Conservation (phyloP, 2,888 invertebrate genomes). For the Volucella bombylans region DNA sequence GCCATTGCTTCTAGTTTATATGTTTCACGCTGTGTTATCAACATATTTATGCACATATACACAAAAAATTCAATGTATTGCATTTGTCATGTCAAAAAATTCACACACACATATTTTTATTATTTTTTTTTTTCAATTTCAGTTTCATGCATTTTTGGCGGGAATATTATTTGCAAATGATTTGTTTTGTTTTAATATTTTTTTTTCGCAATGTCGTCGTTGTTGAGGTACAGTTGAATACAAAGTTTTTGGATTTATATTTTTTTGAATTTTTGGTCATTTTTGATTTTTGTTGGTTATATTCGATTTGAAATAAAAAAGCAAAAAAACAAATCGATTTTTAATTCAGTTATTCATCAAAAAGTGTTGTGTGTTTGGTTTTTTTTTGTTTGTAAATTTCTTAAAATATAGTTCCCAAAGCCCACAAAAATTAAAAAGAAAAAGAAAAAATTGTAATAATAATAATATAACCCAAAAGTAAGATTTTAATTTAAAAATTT, state of each 20-base stretch:
- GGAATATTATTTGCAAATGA: too few relatives aligned
- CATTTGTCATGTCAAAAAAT: slow-evolving; percentile 42
- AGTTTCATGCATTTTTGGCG: slow-evolving; percentile 41
- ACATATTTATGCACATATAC: slow-evolving; percentile 43
- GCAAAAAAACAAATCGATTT: slow-evolving; percentile 74
- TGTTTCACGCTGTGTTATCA: slow-evolving; percentile 90
- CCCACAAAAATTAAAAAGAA: slow-evolving; percentile 35
- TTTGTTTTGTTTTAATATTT: slow-evolving; percentile 35
- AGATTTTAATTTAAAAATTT: slow-evolving; percentile 11
- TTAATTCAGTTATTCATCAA: slow-evolving; percentile 61
- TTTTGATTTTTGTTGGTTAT: slow-evolving; percentile 56
- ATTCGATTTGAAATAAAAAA: slow-evolving; percentile 74
- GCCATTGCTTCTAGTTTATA: slow-evolving; percentile 99
- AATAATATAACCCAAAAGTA: too few relatives aligned
- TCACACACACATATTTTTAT: slow-evolving; percentile 43
- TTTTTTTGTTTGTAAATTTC: slow-evolving; percentile 1
- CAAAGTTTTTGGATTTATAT: slow-evolving; percentile 4
- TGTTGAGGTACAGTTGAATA: slow-evolving; percentile 58
- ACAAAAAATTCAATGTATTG: slow-evolving; percentile 20
- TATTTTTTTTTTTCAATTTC: slow-evolving; percentile 11
- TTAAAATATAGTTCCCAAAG: slow-evolving; percentile 31
- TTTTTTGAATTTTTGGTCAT: slow-evolving; percentile 23
- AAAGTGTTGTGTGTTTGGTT: slow-evolving; percentile 44
- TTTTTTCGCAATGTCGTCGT: slow-evolving; percentile 21
- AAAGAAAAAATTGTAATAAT: slow-evolving; percentile 6